Percentiles rank a stretch among this genome's conserved stretches.
Evolutionary conservation across 2,797 vertebrate species (phyloP).

Genomic region (Pipistrellus pygmaeus): DNA sequence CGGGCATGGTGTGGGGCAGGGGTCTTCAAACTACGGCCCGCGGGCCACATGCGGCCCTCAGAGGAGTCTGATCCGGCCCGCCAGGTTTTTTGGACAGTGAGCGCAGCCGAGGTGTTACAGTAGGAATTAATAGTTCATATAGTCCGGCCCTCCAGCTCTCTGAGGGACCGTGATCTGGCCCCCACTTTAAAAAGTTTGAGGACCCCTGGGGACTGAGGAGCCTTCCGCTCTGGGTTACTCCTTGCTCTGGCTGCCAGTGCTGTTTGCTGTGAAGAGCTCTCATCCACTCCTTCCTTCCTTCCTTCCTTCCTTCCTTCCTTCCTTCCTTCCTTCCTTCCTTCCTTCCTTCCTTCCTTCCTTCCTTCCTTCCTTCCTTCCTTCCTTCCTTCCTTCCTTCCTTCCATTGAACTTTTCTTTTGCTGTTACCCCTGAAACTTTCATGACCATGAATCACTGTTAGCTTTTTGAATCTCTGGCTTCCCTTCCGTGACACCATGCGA

Average conservation of each 20-base stretch:
- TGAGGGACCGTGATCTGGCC: too few relatives aligned
- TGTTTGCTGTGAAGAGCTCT: background rate
- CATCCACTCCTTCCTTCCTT: background rate
- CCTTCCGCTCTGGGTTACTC: background rate
- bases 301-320: too few relatives aligned
- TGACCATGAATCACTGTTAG: background rate
- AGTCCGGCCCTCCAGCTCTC: too few relatives aligned
- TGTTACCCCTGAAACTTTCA: background rate
- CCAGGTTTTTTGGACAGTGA: too few relatives aligned
- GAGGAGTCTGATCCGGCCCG: too few relatives aligned
- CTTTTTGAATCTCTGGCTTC: background rate
- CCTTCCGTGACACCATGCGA: accelerated
- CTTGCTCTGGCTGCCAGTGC: background rate
- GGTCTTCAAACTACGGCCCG: too few relatives aligned
- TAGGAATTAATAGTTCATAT: too few relatives aligned
- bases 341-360: too few relatives aligned
- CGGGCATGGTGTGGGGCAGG: accelerated
- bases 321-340: too few relatives aligned
- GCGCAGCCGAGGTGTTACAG: too few relatives aligned
- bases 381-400: background rate
- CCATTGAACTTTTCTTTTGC: background rate
- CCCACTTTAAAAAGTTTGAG: too few relatives aligned
- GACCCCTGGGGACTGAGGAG: background rate
- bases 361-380: background rate
- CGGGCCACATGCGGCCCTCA: too few relatives aligned